Evolutionary conservation across 2,888 invertebrate species (phyloP).

Genomic region (Parnassius glacialis): DNA sequence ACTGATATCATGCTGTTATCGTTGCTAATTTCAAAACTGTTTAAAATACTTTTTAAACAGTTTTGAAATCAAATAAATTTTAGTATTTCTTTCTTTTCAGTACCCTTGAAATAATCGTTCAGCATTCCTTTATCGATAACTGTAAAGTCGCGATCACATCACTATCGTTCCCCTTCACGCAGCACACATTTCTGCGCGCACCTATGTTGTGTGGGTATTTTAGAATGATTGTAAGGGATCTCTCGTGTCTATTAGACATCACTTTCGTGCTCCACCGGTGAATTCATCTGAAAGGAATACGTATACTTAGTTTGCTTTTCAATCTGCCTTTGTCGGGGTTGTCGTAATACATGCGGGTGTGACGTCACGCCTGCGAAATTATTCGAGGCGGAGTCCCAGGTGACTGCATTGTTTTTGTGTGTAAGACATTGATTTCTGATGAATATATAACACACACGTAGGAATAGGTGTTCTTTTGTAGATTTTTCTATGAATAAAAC

Average conservation of each 20-base stretch:
- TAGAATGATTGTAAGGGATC: conserved; percentile 17
- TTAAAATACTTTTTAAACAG: no score
- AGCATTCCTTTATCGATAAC: conserved; percentile 17
- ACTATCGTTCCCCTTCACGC: conserved; percentile 25
- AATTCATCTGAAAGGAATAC: conserved; percentile 15
- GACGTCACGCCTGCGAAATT: conserved; percentile 6
- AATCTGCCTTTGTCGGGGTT: neutral
- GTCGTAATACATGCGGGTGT: neutral
- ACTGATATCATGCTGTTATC: no score
- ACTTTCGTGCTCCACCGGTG: conserved; percentile 2
- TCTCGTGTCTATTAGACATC: conserved; percentile 12
- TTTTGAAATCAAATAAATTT: no score
- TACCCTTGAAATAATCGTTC: no score
- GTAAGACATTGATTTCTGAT: neutral
- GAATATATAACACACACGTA: neutral
- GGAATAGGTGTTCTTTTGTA: neutral
- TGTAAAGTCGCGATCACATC: conserved; percentile 14
- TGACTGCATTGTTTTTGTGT: conserved; percentile 2
- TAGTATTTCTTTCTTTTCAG: no score
- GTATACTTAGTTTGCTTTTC: conserved; percentile 11
- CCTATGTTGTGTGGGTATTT: conserved; percentile 12
- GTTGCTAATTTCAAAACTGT: no score
- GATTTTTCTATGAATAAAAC: no score
- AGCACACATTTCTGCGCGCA: conserved; percentile 21
- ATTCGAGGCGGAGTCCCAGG: neutral